A percentile compares a stretch with the other conserved stretches of the same genome.
Evolutionary conservation across 2,888 invertebrate species (phyloP).

Genomic region (Zhuqinia jingwanae): DNA sequence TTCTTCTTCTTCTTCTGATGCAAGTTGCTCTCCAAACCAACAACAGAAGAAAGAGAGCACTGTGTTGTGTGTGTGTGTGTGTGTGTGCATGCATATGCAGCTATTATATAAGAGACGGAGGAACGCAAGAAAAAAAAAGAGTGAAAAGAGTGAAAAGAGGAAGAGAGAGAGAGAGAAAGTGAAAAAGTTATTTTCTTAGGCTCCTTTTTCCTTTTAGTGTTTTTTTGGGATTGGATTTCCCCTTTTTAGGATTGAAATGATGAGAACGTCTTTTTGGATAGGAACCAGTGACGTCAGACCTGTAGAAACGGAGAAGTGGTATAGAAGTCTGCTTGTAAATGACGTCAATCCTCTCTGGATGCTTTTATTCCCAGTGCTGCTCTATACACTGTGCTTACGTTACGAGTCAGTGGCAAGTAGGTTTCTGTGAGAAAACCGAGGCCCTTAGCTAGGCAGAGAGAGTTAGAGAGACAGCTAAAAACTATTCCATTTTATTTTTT

Average conservation of each 20-base stretch:
- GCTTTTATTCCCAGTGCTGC: conserved; percentile 36
- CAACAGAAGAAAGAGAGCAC: not conserved
- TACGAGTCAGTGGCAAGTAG: not conserved
- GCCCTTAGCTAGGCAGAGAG: not conserved
- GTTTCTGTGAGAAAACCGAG: not conserved
- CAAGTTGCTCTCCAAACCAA: not conserved
- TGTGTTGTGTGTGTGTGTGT: not conserved
- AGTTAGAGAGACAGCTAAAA: too few relatives aligned
- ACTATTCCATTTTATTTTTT: conserved; percentile 5
- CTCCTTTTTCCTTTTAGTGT: conserved; percentile 4
- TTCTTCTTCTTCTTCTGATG: not conserved
- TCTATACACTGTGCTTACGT: not conserved
- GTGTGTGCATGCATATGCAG: not conserved
- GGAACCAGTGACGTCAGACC: conserved; percentile 71
- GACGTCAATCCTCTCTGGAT: conserved; percentile 66
- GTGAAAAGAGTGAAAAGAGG: not conserved
- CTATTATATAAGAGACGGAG: not conserved
- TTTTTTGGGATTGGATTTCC: conserved; percentile 38
- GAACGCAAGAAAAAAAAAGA: not conserved
- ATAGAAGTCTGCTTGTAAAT: conserved; percentile 42
- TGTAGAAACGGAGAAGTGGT: conserved; percentile 37
- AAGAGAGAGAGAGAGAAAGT: conserved; percentile 2
- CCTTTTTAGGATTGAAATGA: conserved; percentile 43
- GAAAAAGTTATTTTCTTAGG: conserved; percentile 28
- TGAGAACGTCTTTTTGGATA: conserved; percentile 52